Conservation (phyloP, 2,888 invertebrate species). For the Steinernema scapterisci region DNA sequence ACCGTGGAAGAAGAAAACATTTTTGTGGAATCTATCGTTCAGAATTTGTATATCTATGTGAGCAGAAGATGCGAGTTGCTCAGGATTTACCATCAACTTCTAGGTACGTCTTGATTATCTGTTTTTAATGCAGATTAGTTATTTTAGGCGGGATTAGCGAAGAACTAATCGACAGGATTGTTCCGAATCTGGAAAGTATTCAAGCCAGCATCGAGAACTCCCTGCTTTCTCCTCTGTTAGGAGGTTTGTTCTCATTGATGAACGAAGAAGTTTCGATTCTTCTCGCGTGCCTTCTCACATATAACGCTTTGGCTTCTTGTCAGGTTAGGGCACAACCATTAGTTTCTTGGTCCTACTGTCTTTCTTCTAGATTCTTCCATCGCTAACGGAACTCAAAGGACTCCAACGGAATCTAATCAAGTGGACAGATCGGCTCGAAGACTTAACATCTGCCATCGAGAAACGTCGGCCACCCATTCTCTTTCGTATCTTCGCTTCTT, state of each 20-base stretch:
- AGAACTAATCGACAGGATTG: background rate
- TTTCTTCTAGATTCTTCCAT: background rate
- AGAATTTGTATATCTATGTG: slow-evolving; percentile 4
- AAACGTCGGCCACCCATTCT: background rate
- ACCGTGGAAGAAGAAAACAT: slow-evolving; percentile 12
- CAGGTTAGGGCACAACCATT: background rate
- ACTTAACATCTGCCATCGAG: background rate
- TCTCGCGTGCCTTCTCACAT: background rate
- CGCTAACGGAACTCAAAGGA: background rate
- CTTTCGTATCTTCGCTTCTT: background rate
- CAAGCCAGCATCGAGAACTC: background rate
- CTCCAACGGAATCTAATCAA: background rate
- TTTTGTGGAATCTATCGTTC: background rate
- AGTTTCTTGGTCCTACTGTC: no score
- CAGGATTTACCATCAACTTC: background rate
- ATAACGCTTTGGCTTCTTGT: background rate
- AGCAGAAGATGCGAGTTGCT: background rate
- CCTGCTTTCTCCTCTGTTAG: background rate
- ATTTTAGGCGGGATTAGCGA: background rate
- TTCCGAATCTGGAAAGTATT: background rate
- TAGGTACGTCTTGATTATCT: background rate
- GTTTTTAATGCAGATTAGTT: background rate
- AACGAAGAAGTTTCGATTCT: slow-evolving; percentile 24
- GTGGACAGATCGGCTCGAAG: background rate
- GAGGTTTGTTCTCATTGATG: background rate